Conservation (phyloP, 2,113 vertebrate species). For the Anguilla rostrata region DNA sequence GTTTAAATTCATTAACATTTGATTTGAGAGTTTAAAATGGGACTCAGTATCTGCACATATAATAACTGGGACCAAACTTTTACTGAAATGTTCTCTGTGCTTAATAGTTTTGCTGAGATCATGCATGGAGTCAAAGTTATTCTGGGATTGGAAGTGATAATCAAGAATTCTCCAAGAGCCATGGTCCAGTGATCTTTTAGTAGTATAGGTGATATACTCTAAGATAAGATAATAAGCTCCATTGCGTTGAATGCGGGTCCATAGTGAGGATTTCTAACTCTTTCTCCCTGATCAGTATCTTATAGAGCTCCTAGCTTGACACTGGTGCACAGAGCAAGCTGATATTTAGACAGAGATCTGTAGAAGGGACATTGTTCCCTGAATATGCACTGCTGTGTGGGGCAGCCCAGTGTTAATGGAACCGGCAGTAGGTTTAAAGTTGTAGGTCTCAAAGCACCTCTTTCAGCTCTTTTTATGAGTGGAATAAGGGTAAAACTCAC, state of each 20-base stretch:
- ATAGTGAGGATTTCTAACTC: neutral
- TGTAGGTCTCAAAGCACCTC: neutral
- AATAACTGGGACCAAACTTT: neutral
- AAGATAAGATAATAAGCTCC: neutral
- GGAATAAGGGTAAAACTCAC: neutral
- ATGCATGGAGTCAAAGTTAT: neutral
- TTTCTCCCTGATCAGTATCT: neutral
- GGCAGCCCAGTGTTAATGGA: neutral
- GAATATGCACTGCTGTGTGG: neutral
- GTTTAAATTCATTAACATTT: neutral
- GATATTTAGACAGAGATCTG: slow-evolving; percentile 6
- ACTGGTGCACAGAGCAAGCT: neutral
- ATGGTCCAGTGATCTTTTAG: neutral
- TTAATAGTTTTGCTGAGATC: neutral
- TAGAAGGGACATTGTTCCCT: neutral
- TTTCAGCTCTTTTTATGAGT: neutral
- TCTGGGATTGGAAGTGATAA: neutral
- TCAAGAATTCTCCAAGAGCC: neutral
- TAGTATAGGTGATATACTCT: neutral
- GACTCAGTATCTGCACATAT: neutral
- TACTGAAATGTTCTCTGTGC: no score
- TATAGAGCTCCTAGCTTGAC: neutral
- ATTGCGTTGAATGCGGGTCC: neutral
- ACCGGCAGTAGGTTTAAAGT: neutral
- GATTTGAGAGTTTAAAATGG: neutral